Evolutionary conservation across 2,797 vertebrate genomes (phyloP).

Genomic region (Myoxocephalus aenaeus): DNA sequence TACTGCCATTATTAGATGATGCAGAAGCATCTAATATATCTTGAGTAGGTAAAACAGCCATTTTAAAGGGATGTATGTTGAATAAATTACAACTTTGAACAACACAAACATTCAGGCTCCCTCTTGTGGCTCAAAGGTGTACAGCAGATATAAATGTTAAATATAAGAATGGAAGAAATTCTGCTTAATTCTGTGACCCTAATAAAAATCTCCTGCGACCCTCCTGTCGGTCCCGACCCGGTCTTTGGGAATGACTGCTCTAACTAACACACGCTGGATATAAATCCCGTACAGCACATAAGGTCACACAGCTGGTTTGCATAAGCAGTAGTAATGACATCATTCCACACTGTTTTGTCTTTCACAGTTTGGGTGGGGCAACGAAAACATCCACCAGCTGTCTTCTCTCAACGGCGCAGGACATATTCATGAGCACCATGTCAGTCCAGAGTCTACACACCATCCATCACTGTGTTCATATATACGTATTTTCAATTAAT

Average conservation of each 20-base stretch:
- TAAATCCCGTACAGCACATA: slow-evolving; percentile 56
- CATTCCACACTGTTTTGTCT: slow-evolving; percentile 74
- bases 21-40: neutral
- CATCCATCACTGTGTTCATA: slow-evolving; percentile 18
- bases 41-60: neutral
- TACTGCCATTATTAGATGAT: neutral
- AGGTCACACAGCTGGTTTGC: slow-evolving; percentile 79
- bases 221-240: neutral
- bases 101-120: neutral
- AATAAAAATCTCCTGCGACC: neutral
- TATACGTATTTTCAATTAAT: neutral
- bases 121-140: neutral
- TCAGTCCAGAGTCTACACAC: neutral
- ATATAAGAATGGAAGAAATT: neutral
- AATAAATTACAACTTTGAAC: neutral
- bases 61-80: neutral
- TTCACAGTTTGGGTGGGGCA: slow-evolving; percentile 69
- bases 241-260: neutral
- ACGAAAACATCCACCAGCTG: slow-evolving; percentile 73
- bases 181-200: neutral
- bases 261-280: slow-evolving; percentile 44
- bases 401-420: slow-evolving; percentile 30
- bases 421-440: slow-evolving; percentile 30
- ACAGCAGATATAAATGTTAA: neutral
- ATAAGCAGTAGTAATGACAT: slow-evolving; percentile 81